Base-by-base conservation (phyloP, 2,888 invertebrate genomes). In the Pseudococcus longispinus region DNA sequence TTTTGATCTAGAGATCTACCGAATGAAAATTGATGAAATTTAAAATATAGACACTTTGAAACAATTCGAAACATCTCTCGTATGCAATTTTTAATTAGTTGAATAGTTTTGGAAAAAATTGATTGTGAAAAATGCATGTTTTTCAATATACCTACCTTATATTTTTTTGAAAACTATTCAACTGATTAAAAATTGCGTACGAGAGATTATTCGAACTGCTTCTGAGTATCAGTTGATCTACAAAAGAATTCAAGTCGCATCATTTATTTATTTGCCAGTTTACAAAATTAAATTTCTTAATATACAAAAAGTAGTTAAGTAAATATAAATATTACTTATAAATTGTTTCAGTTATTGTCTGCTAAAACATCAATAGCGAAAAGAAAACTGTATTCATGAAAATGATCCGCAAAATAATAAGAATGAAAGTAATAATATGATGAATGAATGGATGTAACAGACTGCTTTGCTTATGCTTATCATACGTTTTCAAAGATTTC, bases 261-360 rank as follows among this genome's bases (percentile, higher is more conserved):
- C 13, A 80, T 15, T 20, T 9, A 6, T 80, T 37, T 80, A 80
- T 42, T 37, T 13, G n/a, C 20, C 42, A 6, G 20, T 2, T 42
- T 37, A 80, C 29, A 80, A 80, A 80, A 80, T 29, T 80, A 37
- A 18, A 37, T 23, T 29, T 74, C n/a, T 74, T 18, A 32, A 32
- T n/a, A 74, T 74, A 37, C 18, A 74, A 74, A 26, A 51, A 60
- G 60, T 60, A 60, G n/a, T n/a, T 55, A 55, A 4, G 13, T 46
- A 46, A 18, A 55, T 55, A 60, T 60, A 23, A 60, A 60, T 20
- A 23, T 60, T 60, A 55, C 11, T 23, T 9, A 42, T 42, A 80
- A 80, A 37, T n/a, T 80, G 5, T 80, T 80, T 80, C 5, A 77
- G 13, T 80, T 80, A 80, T 80, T 80, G 77, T 80, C 77, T 80